Base-by-base conservation (phyloP, 2,113 vertebrate genomes). In the Delphinus delphis region DNA sequence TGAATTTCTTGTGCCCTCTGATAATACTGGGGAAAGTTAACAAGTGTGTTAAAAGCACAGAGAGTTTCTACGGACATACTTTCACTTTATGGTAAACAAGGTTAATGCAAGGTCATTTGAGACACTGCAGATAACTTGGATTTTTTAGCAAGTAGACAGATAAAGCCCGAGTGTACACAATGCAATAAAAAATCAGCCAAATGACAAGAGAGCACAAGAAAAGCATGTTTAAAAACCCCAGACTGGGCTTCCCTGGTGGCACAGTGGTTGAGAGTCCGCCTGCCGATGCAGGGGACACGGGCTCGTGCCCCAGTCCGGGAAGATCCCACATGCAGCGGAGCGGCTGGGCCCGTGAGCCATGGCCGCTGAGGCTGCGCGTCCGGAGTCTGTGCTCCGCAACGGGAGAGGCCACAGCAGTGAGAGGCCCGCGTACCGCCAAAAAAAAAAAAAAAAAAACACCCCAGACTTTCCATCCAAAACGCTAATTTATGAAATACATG, bases 401-500 rank as follows among this genome's bases (percentile, higher is more conserved):
- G 41, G 41, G 6, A 41, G 41, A 41, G 41, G 41, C 41, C 41
- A 41, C 41, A 41, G 41, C 41, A 41, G 41, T 41, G 41, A 41
- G 41, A 41, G 41, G 41, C 41, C 41, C 41, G 41, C 41, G 41
- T 41, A 7, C 41, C 41, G 1, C 6, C 6, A 41, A 41, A 41
- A 41, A 41, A 41, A 41, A 41, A 41, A 41, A 41, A 1, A 41
- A 41, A 41, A 1, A 41, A 41, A 41, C 7, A 7, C 11, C 15
- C 5, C 26, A 91, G 20, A 89, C 14, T 87, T 81, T 93, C 5
- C 20, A 25, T 41, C 28, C 68, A 87, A 88, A 97, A 89, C 8
- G 58, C 11, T 95, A 87, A 96, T 93, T 92, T 93, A 96, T 71
- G 55, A 88, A 91, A 91, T 93, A 44, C 73, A 96, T 97, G 92